Conservation (phyloP, 2,888 invertebrate species). For the Xestia xanthographa region DNA sequence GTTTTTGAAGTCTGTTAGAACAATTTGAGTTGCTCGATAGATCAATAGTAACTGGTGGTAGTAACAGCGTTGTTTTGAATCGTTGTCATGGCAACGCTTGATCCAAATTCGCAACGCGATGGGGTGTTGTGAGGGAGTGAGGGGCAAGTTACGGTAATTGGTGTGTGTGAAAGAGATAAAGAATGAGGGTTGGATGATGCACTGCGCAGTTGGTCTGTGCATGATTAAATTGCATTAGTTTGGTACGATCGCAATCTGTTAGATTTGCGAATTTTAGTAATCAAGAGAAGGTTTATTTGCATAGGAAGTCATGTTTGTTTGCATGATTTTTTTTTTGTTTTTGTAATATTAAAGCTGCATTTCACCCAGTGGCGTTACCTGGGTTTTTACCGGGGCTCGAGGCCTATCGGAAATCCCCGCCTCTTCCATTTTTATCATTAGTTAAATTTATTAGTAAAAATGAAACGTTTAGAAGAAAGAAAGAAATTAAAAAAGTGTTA, state of each 20-base stretch:
- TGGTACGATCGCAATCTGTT: constrained; percentile 58
- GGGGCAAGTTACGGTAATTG: constrained; percentile 59
- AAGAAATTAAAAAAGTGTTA: neutral
- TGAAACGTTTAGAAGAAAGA: no score
- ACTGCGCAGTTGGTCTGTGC: constrained; percentile 81
- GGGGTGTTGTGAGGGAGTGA: constrained; percentile 79
- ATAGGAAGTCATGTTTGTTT: neutral
- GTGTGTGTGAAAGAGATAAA: constrained; percentile 68
- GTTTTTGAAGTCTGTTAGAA: constrained; percentile 52
- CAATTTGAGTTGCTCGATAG: constrained; percentile 68
- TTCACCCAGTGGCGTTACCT: neutral
- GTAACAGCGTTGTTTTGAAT: constrained; percentile 81
- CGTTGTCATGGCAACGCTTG: constrained; percentile 85
- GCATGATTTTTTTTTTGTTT: neutral
- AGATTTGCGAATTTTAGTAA: constrained; percentile 50
- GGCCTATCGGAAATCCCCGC: neutral
- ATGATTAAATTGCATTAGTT: constrained; percentile 86
- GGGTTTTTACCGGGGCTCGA: neutral
- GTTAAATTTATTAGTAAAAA: no score
- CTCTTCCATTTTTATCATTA: neutral
- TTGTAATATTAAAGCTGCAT: neutral
- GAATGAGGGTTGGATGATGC: constrained; percentile 79
- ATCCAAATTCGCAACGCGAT: constrained; percentile 78
- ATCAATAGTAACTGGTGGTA: constrained; percentile 77
- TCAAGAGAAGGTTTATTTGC: neutral